Evolutionary conservation across 2,888 invertebrate species (phyloP), one percentile per base, ranked within the genome.

Genomic region (Calliphora vomitoria): DNA sequence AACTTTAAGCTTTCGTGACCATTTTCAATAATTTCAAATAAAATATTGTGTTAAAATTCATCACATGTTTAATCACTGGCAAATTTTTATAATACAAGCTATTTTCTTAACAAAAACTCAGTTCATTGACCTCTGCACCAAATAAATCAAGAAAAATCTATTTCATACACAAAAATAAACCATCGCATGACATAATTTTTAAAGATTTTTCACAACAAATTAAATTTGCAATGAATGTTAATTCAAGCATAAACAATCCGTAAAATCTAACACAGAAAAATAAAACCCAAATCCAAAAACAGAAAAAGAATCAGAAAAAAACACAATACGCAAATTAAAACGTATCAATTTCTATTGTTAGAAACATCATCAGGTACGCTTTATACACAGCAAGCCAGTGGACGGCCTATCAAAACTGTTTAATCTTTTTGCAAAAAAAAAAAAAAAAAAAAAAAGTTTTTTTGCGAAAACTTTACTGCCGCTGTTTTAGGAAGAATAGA

Each of bases 221-320:
- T 72, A 69, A 79, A 84, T 76, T 76, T 69, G 66, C 76, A 71
- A 72, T 72, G 80, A 84, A 87, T 84, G 64, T 68, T 82, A 82
- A 83, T 79, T 86, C 53, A 68, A 79, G 75, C 80, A 38, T 64
- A 80, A 83, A 72, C 55, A 35, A 20, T 38, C 4, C 18, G 38
- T 55, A 47, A 81, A 47, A 75, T 58, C 15, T 69, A 58, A 3
- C 25, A 58, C 31, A 11, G 31, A 25, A n/a, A n/a, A 25, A 58
- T 13, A 58, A 58, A 58, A 58, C 58, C 25, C 11, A 3, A 44
- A 10, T 44, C 11, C 31, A 3, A 4, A 3, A 15, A 60, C 6
- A 31, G 13, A 68, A 41, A 8, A 58, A n/a, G 11, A 38, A 20
- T n/a, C n/a, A n/a, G n/a, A 5, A 31, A 25, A 1, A 60, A 60